A percentile compares a stretch with the other conserved stretches of the same genome.
These are phyloP conservation scores for Cossypha niveicapilla DNA, from an alignment of 2,797 vertebrate genomes.

Conservation along the genomic window DNA sequence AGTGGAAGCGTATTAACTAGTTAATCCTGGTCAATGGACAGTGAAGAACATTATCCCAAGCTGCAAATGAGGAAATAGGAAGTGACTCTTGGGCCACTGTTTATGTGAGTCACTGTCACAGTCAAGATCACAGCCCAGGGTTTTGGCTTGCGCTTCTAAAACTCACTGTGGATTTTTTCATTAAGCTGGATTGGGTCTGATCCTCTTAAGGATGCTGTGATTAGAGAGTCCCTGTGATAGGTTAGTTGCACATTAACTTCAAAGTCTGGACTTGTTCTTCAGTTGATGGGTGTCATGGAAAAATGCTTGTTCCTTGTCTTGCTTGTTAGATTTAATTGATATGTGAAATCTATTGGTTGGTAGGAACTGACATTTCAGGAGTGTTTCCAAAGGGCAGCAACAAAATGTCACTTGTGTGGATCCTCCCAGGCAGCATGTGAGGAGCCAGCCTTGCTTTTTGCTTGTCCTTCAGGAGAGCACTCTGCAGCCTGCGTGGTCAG, in stretches of 20 bases:
- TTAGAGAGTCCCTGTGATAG: not conserved
- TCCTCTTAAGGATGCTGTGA: not conserved
- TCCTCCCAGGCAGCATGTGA: not conserved
- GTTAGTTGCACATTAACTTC: not conserved
- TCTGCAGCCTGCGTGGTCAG: not conserved
- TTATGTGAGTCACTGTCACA: not conserved
- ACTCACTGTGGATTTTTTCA: not conserved
- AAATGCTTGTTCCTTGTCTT: not conserved
- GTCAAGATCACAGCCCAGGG: not conserved
- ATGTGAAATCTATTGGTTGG: not conserved
- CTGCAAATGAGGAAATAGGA: not conserved
- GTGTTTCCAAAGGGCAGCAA: not conserved
- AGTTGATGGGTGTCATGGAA: not conserved
- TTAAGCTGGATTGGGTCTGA: not conserved
- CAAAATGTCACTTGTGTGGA: not conserved
- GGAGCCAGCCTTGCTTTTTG: not conserved
- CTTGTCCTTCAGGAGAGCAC: rapidly evolving
- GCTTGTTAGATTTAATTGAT: not conserved
- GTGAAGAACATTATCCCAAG: not conserved
- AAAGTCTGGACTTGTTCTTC: not conserved
- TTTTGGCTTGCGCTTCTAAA: not conserved
- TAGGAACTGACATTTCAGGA: not conserved
- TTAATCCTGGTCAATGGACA: not conserved
- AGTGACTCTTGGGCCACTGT: not conserved
- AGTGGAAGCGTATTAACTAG: not conserved